phyloP scores from a whole-genome alignment of 35 echinoderm and acorn worm species.

The Apostichopus japonicus region DNA sequence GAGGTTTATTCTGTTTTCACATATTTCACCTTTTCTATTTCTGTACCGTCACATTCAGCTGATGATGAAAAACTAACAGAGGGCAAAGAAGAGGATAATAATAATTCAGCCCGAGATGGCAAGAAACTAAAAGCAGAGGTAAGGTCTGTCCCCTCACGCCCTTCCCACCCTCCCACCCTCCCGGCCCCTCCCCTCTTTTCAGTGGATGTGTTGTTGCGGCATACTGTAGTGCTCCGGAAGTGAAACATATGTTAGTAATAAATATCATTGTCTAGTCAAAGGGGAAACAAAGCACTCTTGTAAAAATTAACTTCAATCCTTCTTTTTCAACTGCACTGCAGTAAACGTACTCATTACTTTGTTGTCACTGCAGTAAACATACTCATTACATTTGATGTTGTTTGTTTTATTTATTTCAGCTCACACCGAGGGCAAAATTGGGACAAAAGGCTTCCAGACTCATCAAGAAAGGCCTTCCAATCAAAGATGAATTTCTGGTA shows the following conservation, averaged over 20 bases:
- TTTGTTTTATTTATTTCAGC: constrained; percentile 46
- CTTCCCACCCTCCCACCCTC: too few relatives aligned
- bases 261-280: too few relatives aligned
- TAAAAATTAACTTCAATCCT: too few relatives aligned
- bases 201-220: too few relatives aligned
- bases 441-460: constrained; percentile 79
- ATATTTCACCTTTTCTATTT: background rate
- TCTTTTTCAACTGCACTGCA: too few relatives aligned
- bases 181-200: too few relatives aligned
- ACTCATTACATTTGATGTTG: too few relatives aligned
- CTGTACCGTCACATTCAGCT: background rate
- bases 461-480: constrained; percentile 85
- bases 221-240: too few relatives aligned
- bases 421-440: constrained; percentile 85
- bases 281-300: too few relatives aligned
- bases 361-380: too few relatives aligned
- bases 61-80: constrained; percentile 69
- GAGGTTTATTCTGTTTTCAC: background rate
- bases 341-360: too few relatives aligned
- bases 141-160: background rate
- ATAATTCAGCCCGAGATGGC: constrained; percentile 49
- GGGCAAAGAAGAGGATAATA: constrained; percentile 51
- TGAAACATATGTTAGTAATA: too few relatives aligned
- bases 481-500: constrained; percentile 95
- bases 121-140: constrained; percentile 78